Evolutionary conservation across 2,797 vertebrate species (phyloP).

Genomic region (Danio aesculapii): DNA sequence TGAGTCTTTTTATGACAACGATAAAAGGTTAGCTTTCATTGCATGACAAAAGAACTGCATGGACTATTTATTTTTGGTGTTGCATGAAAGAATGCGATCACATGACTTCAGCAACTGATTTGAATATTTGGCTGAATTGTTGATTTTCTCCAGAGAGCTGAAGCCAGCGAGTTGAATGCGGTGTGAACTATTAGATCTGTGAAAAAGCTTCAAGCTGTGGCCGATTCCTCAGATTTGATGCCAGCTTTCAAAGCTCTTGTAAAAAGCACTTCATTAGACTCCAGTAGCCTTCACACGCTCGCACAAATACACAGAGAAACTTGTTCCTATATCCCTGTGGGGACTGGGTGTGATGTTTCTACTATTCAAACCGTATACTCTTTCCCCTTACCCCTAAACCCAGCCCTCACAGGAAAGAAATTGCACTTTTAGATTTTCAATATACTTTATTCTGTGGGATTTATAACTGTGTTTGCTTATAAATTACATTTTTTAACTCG

Average conservation of each 20-base stretch:
- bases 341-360: no score
- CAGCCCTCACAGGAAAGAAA: no score
- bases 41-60: background rate
- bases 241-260: slow-evolving; percentile 37
- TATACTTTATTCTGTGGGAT: no score
- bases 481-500: no score
- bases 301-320: slow-evolving; percentile 1
- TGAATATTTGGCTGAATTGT: background rate
- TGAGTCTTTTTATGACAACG: no score
- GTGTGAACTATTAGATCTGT: slow-evolving; percentile 17
- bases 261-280: slow-evolving; percentile 66
- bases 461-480: no score
- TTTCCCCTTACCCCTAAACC: no score
- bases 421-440: no score
- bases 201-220: slow-evolving; percentile 13
- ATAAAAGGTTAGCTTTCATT: background rate
- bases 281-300: background rate
- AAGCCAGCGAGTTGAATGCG: background rate
- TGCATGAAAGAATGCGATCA: background rate
- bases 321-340: no score
- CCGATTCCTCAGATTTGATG: slow-evolving; percentile 51
- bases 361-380: no score
- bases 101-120: no score
- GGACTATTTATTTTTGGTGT: background rate
- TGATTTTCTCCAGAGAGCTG: slow-evolving; percentile 1